Evolutionary conservation across 92 coral and sea anemone genomes (phyloP).

Genomic region (Porites divaricata): DNA sequence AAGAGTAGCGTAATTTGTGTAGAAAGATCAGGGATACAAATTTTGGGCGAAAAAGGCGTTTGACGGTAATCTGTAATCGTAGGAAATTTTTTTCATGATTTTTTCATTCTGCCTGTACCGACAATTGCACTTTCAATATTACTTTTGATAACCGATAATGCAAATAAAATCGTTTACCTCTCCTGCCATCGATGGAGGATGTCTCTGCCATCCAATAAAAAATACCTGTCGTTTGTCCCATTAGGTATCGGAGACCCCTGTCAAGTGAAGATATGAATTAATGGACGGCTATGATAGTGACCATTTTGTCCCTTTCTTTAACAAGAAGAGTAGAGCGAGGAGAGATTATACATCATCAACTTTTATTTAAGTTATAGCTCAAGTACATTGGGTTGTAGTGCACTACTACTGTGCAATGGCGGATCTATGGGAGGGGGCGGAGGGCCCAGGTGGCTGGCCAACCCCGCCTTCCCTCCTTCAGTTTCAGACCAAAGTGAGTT

Average conservation of each 20-base stretch:
- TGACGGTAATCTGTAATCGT: no score
- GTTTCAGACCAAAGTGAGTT: no score
- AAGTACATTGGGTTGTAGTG: background rate
- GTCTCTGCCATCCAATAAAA: constrained; percentile 1
- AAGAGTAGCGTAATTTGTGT: background rate
- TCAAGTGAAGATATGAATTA: background rate
- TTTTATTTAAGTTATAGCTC: background rate
- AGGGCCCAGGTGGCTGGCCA: background rate
- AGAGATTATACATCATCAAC: background rate
- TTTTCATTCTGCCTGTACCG: constrained; percentile 3
- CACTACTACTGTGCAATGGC: constrained; percentile 10
- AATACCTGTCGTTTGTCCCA: background rate
- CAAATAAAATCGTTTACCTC: constrained; percentile 8
- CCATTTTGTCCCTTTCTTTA: background rate
- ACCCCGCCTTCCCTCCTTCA: no score
- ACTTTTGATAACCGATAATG: background rate
- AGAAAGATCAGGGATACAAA: no score
- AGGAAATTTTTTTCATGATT: background rate
- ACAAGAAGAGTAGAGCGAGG: background rate
- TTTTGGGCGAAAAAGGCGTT: no score
- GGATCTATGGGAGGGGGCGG: background rate
- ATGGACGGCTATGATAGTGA: background rate
- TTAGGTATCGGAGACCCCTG: constrained; percentile 8
- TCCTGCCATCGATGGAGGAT: constrained; percentile 8
- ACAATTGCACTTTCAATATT: background rate